Evolutionary conservation across 2,888 invertebrate species (phyloP).

Genomic region (Patella ulyssiponensis): DNA sequence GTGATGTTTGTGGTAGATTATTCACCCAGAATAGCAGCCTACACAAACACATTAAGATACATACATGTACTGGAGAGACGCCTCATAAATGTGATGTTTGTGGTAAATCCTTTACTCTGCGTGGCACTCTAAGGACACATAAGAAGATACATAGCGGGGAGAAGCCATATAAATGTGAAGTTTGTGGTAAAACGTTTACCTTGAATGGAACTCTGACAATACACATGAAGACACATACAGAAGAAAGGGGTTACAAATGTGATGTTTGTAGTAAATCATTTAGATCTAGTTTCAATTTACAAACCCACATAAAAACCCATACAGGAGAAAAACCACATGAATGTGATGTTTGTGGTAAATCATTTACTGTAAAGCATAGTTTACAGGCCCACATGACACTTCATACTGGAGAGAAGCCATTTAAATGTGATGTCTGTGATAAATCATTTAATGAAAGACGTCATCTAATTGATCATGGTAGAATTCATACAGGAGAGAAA

Average conservation of each 20-base stretch:
- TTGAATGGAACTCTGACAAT: background rate
- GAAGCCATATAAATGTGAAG: background rate
- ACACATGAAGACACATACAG: background rate
- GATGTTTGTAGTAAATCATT: constrained; percentile 4
- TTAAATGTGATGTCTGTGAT: background rate
- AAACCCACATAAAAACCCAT: background rate
- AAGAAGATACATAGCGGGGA: background rate
- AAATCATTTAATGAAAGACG: background rate
- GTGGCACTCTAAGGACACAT: background rate
- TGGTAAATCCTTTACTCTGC: background rate
- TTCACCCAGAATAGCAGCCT: background rate
- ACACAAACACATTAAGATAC: background rate
- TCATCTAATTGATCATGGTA: background rate
- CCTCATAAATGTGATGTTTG: background rate
- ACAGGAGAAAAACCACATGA: background rate
- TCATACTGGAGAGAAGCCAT: background rate
- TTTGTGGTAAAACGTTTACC: background rate
- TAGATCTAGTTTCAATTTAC: background rate
- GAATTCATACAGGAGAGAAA: background rate
- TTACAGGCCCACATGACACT: background rate
- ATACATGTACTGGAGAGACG: background rate
- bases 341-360: background rate
- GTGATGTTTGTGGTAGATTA: background rate
- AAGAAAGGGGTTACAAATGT: background rate
- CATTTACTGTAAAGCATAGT: background rate